Base-by-base conservation (phyloP, 2,113 vertebrate genomes). In the Marcusenius ussheri region DNA sequence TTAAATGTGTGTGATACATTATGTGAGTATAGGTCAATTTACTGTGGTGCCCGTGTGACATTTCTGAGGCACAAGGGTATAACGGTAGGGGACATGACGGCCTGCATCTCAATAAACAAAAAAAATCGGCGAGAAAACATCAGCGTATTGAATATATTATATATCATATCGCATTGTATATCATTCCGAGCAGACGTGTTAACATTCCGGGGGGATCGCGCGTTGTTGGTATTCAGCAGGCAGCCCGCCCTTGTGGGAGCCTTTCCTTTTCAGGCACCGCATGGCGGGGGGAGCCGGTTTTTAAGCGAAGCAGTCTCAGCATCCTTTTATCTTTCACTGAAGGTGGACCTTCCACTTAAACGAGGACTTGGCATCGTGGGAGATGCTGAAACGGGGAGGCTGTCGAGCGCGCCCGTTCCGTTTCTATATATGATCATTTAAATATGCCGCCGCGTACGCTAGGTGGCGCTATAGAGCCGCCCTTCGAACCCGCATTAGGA, bases 71-170 rank as follows among this genome's bases (percentile, higher is more conserved):
- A 21, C 27, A 51, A 35, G 49, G 49, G 31, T 87, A 86, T 56
- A 19, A 87, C 17, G 50, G 39, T 27, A 15, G 83, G 7, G 8
- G 83, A 46, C 46, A 11, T 47, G 9, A 85, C 9, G 21, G 46
- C 31, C 74, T 21, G 74, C 74, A 80, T 80, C 74, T 80, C 42
- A 80, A 80, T 80, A 86, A 86, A 50, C 83, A 86, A 50, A 86
- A 49, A 53, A 47, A 49, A 27, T 24, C 39, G n/a, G 24, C 24
- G 45, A 46, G 45, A 49, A 13, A 86, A 86, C 45, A 50, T 49
- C 45, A 24, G 19, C 17, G 42, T 85, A 49, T 45, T 47, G 42
- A 47, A 47, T 86, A 50, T 15, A 86, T 86, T 27, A 31, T n/a
- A 86, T 49, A 49, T 47, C 83, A 86, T 80, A n/a, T 50, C 45